phyloP scores from a whole-genome alignment of 35 echinoderm and acorn worm genomes.

The Lytechinus variegatus region DNA sequence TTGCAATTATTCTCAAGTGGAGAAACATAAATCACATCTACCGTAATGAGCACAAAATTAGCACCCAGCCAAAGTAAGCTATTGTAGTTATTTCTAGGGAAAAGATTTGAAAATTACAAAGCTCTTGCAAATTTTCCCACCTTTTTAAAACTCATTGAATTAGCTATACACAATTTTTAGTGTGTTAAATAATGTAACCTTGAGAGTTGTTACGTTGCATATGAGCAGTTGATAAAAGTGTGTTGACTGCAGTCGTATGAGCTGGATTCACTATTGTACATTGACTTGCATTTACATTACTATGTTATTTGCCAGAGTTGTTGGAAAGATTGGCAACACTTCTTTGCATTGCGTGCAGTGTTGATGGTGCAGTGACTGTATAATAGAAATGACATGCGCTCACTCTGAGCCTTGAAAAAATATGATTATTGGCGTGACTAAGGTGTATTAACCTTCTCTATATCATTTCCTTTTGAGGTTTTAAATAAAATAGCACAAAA shows the following conservation, averaged over 20 bases:
- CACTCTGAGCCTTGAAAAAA: neutral
- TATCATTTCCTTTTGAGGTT: neutral
- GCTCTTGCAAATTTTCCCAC: too few species aligned
- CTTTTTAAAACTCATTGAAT: too few species aligned
- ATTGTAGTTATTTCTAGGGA: too few species aligned
- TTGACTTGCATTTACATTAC: neutral
- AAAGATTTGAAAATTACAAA: too few species aligned
- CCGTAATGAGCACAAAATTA: too few species aligned
- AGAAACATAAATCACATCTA: too few species aligned
- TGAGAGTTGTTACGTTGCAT: too few species aligned
- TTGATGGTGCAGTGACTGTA: neutral
- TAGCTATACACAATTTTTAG: too few species aligned
- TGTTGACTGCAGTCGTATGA: neutral
- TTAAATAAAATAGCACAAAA: neutral
- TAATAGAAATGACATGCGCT: neutral
- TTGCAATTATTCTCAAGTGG: too few species aligned
- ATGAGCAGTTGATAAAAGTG: neutral
- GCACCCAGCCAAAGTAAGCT: too few species aligned
- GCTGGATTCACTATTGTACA: neutral
- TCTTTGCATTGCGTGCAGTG: neutral
- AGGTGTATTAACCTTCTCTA: neutral
- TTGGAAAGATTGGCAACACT: neutral
- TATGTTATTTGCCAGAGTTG: neutral
- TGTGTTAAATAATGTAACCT: too few species aligned
- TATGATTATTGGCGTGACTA: neutral